These are phyloP conservation scores for Poecile montanus DNA, from an alignment of 2,797 vertebrate genomes.

Conservation along the genomic window DNA sequence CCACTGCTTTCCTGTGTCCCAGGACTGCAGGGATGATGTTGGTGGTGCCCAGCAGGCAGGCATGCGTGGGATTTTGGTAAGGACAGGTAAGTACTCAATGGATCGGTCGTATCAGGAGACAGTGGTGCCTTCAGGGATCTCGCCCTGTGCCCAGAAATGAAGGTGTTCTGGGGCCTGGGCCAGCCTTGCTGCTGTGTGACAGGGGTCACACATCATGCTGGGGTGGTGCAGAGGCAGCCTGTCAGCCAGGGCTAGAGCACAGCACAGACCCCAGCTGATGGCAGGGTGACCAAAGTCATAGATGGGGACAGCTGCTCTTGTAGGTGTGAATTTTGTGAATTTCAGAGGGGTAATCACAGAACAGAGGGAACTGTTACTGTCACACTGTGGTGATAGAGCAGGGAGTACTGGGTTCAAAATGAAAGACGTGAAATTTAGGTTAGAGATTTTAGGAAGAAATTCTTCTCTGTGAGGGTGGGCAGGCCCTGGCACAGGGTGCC, in stretches of 20 bases:
- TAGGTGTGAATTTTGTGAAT: background rate
- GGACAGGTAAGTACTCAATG: slow-evolving; percentile 80
- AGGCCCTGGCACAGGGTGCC: background rate
- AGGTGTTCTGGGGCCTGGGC: background rate
- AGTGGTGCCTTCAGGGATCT: no score
- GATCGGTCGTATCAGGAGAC: fast-evolving
- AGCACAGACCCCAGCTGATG: background rate
- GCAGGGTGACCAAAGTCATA: background rate
- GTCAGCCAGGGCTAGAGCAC: background rate
- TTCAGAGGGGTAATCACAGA: background rate
- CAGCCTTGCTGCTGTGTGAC: background rate
- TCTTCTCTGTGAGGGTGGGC: fast-evolving
- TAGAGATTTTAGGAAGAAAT: background rate
- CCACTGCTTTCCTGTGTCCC: background rate
- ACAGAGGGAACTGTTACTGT: background rate
- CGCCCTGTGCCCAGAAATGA: background rate
- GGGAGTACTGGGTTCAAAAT: background rate
- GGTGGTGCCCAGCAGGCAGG: slow-evolving; percentile 90
- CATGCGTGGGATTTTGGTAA: slow-evolving; percentile 93
- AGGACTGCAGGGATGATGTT: slow-evolving; percentile 96
- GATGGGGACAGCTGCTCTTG: background rate
- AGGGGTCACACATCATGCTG: background rate
- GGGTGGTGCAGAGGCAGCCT: background rate
- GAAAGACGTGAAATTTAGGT: background rate
- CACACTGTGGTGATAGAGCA: background rate